Percentiles rank a stretch among this genome's conserved stretches.
phyloP scores from a whole-genome alignment of 2,797 vertebrate genomes.

The Denticeps clupeoides region DNA sequence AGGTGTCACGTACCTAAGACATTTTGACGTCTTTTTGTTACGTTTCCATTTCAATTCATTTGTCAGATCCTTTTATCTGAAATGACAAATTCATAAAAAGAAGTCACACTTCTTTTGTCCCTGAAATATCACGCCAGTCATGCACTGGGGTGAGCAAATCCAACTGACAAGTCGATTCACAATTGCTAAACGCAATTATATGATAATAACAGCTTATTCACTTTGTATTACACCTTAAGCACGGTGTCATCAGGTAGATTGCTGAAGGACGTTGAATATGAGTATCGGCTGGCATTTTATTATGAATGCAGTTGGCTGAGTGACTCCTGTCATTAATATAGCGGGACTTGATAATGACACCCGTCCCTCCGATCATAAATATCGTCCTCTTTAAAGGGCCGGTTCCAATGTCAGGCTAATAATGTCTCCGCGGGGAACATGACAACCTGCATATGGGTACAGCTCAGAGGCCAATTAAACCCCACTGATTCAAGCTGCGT shows the following conservation, averaged over 20 bases:
- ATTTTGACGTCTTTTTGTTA: too few relatives aligned
- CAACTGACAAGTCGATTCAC: too few relatives aligned
- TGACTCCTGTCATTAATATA: conserved; percentile 29
- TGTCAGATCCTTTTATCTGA: too few relatives aligned
- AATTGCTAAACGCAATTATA: too few relatives aligned
- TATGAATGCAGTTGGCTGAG: conserved; percentile 8
- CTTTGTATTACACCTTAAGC: too few relatives aligned
- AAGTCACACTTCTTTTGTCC: too few relatives aligned
- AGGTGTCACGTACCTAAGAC: too few relatives aligned
- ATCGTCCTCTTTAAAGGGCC: conserved; percentile 3
- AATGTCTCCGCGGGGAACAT: conserved; percentile 16
- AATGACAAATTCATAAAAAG: too few relatives aligned
- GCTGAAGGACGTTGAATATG: conserved; percentile 5
- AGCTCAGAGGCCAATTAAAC: conserved; percentile 13
- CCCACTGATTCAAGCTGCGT: conserved; percentile 8
- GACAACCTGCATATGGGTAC: conserved; percentile 16
- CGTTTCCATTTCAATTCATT: too few relatives aligned
- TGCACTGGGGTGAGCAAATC: too few relatives aligned
- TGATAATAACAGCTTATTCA: too few relatives aligned
- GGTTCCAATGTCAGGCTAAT: conserved; percentile 25
- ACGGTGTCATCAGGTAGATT: conserved; percentile 6
- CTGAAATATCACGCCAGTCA: too few relatives aligned
- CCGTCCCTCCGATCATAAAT: conserved; percentile 18
- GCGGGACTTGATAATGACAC: conserved; percentile 20
- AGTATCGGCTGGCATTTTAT: not conserved